Percentiles rank a stretch among this genome's conserved stretches.
Conservation (phyloP, 2,113 vertebrate genomes). For the Trematomus loennbergii region DNA sequence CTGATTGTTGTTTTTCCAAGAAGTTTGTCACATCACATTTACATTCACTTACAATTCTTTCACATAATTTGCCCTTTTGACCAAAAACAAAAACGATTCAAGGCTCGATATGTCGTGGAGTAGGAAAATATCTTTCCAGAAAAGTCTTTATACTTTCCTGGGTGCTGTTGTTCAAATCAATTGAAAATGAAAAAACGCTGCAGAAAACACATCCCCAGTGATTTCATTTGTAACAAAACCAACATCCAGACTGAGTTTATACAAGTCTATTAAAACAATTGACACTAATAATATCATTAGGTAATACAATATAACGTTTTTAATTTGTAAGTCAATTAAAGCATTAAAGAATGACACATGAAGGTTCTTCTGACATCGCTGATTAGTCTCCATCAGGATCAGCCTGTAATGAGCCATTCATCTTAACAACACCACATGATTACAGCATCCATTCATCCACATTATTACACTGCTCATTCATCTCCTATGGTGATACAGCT, state of each 20-base stretch:
- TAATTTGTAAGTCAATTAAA: too few relatives aligned
- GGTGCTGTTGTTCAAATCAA: too few relatives aligned
- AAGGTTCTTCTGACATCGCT: conserved; percentile 34
- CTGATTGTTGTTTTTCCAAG: too few relatives aligned
- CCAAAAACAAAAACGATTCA: too few relatives aligned
- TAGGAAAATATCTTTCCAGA: too few relatives aligned
- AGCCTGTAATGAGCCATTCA: conserved; percentile 52
- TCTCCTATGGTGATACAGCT: conserved; percentile 31
- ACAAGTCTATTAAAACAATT: conserved; percentile 4
- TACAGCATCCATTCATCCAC: conserved; percentile 40
- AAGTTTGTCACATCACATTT: too few relatives aligned
- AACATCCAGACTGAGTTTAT: neutral
- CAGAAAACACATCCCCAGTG: neutral
- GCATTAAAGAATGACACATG: conserved; percentile 20
- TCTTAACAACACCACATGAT: conserved; percentile 37
- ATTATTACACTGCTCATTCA: conserved; percentile 44
- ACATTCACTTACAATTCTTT: too few relatives aligned
- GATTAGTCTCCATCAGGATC: conserved; percentile 20
- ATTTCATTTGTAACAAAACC: neutral
- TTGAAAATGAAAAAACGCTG: too few relatives aligned
- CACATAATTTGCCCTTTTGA: too few relatives aligned
- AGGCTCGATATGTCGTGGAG: too few relatives aligned
- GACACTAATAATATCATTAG: neutral
- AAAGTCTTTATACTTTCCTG: too few relatives aligned
- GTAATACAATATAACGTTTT: too few relatives aligned